A percentile compares a stretch with the other conserved stretches of the same genome.
phyloP scores from a whole-genome alignment of 2,888 invertebrate species.

The Standfussiana lucernea region DNA sequence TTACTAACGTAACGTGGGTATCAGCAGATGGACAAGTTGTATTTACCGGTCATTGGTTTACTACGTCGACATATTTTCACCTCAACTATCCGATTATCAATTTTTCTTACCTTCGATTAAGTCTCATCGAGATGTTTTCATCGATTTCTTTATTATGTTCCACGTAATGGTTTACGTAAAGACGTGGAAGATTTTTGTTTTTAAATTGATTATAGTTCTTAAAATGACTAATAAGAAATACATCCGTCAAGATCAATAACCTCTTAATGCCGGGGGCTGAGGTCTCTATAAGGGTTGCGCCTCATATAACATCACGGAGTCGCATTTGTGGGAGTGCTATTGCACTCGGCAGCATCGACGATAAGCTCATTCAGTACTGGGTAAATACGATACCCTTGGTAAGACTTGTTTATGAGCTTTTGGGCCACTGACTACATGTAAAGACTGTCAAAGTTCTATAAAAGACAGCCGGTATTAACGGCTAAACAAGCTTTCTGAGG shows the following conservation, averaged over 20 bases:
- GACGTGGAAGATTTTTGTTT: not conserved
- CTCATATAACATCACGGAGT: too few relatives aligned
- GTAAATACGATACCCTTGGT: not conserved
- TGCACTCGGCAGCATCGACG: too few relatives aligned
- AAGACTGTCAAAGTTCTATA: not conserved
- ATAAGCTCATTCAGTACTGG: too few relatives aligned
- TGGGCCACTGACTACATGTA: too few relatives aligned
- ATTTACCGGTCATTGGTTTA: not conserved
- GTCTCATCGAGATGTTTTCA: constrained; percentile 10
- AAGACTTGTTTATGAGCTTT: not conserved
- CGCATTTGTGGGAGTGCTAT: too few relatives aligned
- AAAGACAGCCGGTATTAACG: not conserved
- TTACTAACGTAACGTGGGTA: not conserved
- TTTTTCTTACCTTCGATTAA: constrained; percentile 41
- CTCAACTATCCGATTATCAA: constrained; percentile 38
- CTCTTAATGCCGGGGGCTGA: too few relatives aligned
- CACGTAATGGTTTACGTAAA: constrained; percentile 4
- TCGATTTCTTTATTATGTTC: constrained; percentile 16
- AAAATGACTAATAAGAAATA: not conserved
- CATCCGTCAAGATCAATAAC: not conserved
- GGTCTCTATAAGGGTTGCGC: too few relatives aligned
- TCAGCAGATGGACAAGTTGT: not conserved
- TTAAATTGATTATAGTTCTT: not conserved
- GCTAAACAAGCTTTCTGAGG: not conserved
- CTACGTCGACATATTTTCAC: constrained; percentile 41